phyloP scores from a whole-genome alignment of 2,113 vertebrate genomes.

The Brachyhypopomus gauderio region DNA sequence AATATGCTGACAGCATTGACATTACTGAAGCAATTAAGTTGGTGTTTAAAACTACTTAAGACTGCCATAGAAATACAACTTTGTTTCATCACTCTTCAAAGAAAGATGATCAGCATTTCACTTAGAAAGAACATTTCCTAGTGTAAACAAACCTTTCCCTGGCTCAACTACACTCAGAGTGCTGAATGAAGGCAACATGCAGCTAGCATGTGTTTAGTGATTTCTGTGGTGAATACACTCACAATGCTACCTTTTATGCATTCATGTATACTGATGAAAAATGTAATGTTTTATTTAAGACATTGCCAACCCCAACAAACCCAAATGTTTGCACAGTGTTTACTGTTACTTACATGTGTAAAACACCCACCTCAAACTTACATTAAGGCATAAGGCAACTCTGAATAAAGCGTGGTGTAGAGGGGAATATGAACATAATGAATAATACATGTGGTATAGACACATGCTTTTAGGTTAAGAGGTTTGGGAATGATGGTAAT shows the following conservation, averaged over 20 bases:
- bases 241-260: constrained; percentile 44
- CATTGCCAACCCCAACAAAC: constrained; percentile 17
- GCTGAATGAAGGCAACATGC: constrained; percentile 34
- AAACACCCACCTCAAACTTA: constrained; percentile 45
- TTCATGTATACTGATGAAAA: constrained; percentile 42
- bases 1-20: not conserved
- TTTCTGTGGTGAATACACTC: constrained; percentile 40
- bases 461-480: constrained; percentile 54
- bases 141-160: constrained; percentile 15
- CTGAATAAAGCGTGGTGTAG: constrained; percentile 22
- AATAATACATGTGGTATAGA: constrained; percentile 49
- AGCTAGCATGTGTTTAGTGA: constrained; percentile 31
- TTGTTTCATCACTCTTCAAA: not conserved
- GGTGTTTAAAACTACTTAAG: too few relatives aligned
- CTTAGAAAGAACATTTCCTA: not conserved
- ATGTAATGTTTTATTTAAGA: constrained; percentile 53
- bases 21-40: not conserved
- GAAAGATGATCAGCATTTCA: not conserved
- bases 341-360: constrained; percentile 44
- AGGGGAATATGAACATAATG: constrained; percentile 35
- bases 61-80: not conserved
- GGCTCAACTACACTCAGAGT: constrained; percentile 17
- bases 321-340: constrained; percentile 37
- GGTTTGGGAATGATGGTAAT: constrained; percentile 38
- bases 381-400: constrained; percentile 31